Percentiles rank a stretch among this genome's conserved stretches.
Conservation (phyloP, 2,888 invertebrate species). For the Gymnoscelis rufifasciata region DNA sequence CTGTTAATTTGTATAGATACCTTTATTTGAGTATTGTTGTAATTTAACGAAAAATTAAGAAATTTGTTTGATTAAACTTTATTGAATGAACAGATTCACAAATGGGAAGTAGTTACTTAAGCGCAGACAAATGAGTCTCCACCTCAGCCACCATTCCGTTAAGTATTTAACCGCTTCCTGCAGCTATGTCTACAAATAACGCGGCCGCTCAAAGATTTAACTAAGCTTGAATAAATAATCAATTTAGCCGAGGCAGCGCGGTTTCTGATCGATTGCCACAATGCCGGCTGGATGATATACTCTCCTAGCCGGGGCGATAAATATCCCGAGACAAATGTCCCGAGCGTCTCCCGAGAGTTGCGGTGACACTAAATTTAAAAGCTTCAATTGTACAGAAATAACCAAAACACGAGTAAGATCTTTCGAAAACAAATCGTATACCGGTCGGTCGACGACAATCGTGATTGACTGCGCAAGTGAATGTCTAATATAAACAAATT, state of each 20-base stretch:
- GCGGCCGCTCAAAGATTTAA: conserved; percentile 66
- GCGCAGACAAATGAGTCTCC: conserved; percentile 43
- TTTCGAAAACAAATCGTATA: conserved; percentile 77
- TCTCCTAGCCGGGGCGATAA: conserved; percentile 70
- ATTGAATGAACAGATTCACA: neutral
- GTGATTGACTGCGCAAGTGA: conserved; percentile 79
- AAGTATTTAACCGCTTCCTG: conserved; percentile 63
- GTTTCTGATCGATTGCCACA: conserved; percentile 76
- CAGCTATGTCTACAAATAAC: conserved; percentile 65
- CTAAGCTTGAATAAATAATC: conserved; percentile 76
- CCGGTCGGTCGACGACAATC: conserved; percentile 75
- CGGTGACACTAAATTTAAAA: conserved; percentile 79
- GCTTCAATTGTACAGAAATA: conserved; percentile 78
- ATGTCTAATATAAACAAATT: conserved; percentile 78
- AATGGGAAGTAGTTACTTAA: too few relatives aligned
- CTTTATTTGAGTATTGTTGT: too few relatives aligned
- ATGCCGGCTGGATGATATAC: conserved; percentile 75
- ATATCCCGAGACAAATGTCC: conserved; percentile 77
- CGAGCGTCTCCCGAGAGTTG: conserved; percentile 72
- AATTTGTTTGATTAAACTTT: too few relatives aligned
- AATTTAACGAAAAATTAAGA: too few relatives aligned
- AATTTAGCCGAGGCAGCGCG: conserved; percentile 67
- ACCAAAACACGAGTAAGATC: conserved; percentile 77
- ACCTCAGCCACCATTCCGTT: conserved; percentile 29
- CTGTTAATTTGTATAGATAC: too few relatives aligned